Conservation (phyloP, 2,797 vertebrate genomes). For the Rhincodon typus region DNA sequence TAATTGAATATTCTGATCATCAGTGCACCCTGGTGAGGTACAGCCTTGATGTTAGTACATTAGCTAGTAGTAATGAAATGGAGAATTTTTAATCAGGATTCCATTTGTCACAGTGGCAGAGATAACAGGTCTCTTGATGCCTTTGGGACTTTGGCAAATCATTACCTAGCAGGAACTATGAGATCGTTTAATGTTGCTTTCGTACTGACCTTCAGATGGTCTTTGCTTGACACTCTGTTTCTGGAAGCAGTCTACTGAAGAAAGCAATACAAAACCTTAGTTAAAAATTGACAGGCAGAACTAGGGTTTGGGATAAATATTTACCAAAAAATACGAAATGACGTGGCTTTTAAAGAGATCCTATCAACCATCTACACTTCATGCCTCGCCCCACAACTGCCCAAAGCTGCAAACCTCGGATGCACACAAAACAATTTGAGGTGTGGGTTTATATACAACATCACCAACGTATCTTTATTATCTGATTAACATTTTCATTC, state of each 20-base stretch:
- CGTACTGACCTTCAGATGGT: constrained; percentile 1
- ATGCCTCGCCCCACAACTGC: too few species aligned
- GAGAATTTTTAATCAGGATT: constrained; percentile 36
- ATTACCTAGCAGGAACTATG: neutral
- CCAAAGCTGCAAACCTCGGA: neutral
- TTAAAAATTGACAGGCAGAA: neutral
- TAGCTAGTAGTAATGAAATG: constrained; percentile 25
- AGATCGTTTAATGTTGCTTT: neutral
- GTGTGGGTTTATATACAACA: neutral
- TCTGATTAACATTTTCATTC: neutral
- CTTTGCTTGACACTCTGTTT: neutral
- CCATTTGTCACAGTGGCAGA: constrained; percentile 16
- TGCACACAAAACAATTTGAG: neutral
- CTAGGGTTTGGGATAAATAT: neutral
- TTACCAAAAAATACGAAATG: neutral
- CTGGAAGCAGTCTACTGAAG: neutral
- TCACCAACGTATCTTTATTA: neutral
- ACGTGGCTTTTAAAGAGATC: neutral
- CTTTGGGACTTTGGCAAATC: constrained; percentile 9
- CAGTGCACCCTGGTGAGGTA: constrained; percentile 3
- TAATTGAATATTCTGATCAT: constrained; percentile 33
- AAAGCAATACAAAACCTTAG: neutral
- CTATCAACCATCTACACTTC: neutral
- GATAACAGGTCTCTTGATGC: constrained; percentile 25
- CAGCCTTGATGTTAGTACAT: constrained; percentile 14